These are phyloP conservation scores for Lasioglossum vierecki DNA, from an alignment of 2,888 invertebrate genomes.

Conservation along the genomic window DNA sequence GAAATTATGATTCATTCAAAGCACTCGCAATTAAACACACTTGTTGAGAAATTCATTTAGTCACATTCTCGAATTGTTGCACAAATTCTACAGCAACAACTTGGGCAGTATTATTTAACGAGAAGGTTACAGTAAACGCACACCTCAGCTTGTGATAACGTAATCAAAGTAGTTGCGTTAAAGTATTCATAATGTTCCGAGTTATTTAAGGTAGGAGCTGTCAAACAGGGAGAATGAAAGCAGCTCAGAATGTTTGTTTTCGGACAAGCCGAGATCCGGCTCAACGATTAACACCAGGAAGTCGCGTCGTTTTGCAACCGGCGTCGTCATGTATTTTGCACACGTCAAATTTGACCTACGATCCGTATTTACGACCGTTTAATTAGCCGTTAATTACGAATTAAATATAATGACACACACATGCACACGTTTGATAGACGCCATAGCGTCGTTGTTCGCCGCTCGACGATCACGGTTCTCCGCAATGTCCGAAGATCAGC, in stretches of 20 bases:
- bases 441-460: conserved; percentile 81
- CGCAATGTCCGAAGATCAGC: conserved; percentile 66
- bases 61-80: conserved; percentile 48
- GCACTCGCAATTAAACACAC: conserved; percentile 59
- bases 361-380: conserved; percentile 51
- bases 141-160: conserved; percentile 29
- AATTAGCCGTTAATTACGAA: conserved; percentile 75
- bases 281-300: conserved; percentile 50
- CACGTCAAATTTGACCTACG: conserved; percentile 30
- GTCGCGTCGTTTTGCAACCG: conserved; percentile 51
- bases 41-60: conserved; percentile 55
- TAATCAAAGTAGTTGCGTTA: conserved; percentile 17
- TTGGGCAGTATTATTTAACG: conserved; percentile 40
- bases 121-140: conserved; percentile 32
- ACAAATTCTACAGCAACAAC: conserved; percentile 28
- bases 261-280: conserved; percentile 54
- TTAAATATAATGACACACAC: conserved; percentile 72
- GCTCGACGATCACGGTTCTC: conserved; percentile 68
- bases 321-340: conserved; percentile 37
- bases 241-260: conserved; percentile 70
- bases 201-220: conserved; percentile 63
- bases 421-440: conserved; percentile 77
- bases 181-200: conserved; percentile 44
- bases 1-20: conserved; percentile 40
- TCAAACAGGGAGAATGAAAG: conserved; percentile 69